phyloP scores from a whole-genome alignment of 2,888 invertebrate species.

The Tenodera sinensis region DNA sequence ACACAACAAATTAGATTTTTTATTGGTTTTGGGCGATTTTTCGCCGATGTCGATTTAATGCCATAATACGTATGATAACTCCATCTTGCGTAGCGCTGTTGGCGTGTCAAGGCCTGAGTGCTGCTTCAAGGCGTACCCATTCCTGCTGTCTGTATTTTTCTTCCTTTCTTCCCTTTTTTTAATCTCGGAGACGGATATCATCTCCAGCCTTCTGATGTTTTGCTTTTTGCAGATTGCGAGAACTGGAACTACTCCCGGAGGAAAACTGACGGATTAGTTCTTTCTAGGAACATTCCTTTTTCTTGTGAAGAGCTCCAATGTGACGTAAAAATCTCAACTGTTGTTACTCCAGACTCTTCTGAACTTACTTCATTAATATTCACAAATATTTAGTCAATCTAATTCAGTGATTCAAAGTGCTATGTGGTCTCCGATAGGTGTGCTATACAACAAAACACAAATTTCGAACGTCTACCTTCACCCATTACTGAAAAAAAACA shows the following conservation, averaged over 20 bases:
- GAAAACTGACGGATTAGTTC: background rate
- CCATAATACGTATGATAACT: no score
- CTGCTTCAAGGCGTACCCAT: background rate
- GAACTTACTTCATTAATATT: background rate
- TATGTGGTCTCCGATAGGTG: no score
- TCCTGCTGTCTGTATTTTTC: background rate
- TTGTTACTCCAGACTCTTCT: background rate
- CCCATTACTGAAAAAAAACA: no score
- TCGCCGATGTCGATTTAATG: no score
- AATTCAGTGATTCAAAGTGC: no score
- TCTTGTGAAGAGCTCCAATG: background rate
- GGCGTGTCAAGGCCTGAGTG: background rate
- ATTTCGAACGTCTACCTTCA: no score
- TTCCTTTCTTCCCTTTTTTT: background rate
- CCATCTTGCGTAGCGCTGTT: background rate
- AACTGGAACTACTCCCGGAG: background rate
- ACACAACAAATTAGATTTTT: no score
- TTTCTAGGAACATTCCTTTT: background rate
- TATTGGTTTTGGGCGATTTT: no score
- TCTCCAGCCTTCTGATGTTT: background rate
- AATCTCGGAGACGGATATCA: background rate
- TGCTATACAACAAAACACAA: no score
- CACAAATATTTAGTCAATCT: no score
- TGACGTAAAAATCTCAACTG: background rate
- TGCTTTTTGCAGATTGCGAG: background rate